Evolutionary conservation across 2,888 invertebrate genomes (phyloP), one percentile per base, ranked within the genome.

Genomic region (Drosophila nigricruria): DNA sequence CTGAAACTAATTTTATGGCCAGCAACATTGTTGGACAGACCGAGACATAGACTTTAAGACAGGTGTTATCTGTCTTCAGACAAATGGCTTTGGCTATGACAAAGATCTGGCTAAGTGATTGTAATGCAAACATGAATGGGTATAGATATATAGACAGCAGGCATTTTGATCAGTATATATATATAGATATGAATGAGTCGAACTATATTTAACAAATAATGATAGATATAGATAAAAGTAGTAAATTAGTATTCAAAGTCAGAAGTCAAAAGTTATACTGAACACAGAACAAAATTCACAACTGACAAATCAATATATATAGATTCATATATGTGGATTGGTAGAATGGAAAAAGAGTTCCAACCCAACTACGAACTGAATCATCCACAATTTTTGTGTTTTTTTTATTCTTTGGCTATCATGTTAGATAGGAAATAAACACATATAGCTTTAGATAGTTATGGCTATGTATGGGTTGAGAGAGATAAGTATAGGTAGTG

Each of bases 1-100:
- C 42, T 68, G 58, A 52, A 50, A 68, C 36, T 68, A 58, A 68
- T 69, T 32, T 43, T 38, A 69, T 45, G 25, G 42, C 27, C 36
- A 18, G 36, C 43, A 45, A 58, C 58, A 52, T 59, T 66, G 66
- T 66, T 16, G 23, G 16, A 32, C 16, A 12, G 49, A 34, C 54
- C 14, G 34, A 16, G 49, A 56, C 36, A 49, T 18, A 18, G 10
- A 20, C 25, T 36, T 25, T 18, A 10, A n/a, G 58, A 18, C 47
- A 58, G 23, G 32, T 45, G 32, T 36, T 18, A 25, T 38, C 50
- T 59, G 50, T 59, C 18, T 49, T 14, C 34, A 47, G 53, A 27
- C 53, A 53, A 53, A 53, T 38, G 12, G n/a, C 23, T 36, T 2
- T 23, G 16, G 1, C 20, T 25, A 12, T 12, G 20, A 3, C 52